Base-by-base conservation (phyloP, 1,140 invertebrate genomes). In the Belonocnema kinseyi region DNA sequence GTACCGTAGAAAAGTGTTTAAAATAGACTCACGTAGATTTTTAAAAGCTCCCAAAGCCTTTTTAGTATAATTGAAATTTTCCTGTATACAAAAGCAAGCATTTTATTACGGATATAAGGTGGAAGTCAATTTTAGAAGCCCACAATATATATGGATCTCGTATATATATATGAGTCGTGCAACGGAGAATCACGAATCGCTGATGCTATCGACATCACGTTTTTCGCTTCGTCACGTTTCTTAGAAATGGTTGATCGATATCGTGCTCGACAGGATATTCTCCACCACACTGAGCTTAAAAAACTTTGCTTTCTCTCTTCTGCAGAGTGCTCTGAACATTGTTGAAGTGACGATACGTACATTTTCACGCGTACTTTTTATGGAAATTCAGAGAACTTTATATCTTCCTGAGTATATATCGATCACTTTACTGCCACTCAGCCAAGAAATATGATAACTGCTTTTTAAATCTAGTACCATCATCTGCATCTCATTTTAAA, bases 241-340 rank as follows among this genome's bases (percentile, higher is more conserved):
- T 66, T 66, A 66, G 61, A 66, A 66, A 66, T 66, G 61, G 61
- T 66, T 66, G 61, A 66, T 66, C 61, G 61, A 66, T 66, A 66
- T 66, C 61, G 61, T 66, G 40, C 61, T n/a, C 61, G 61, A 46
- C 61, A 33, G 61, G 61, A 21, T 66, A 66, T 66, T 66, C 61
- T 66, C 61, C 61, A 66, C 61, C 14, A 13, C n/a, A 66, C 13
- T 40, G 33, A 46, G 61, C 61, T 66, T 66, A 66, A 66, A 40
- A 66, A 66, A 66, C 61, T 66, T 66, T 66, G 61, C 61, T 33
- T 66, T 66, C 61, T 66, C 61, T 66, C 11, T 14, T 66, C 61
- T 66, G 40, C 8, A 13, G 12, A 40, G 61, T 54, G 53, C 40
- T 46, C 40, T 46, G 21, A 61, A 61, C 61, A 66, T 33, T 66